Percentiles rank a stretch among this genome's conserved stretches.
Conservation (phyloP, 2,113 vertebrate species). For the Amphilophus citrinellus region DNA sequence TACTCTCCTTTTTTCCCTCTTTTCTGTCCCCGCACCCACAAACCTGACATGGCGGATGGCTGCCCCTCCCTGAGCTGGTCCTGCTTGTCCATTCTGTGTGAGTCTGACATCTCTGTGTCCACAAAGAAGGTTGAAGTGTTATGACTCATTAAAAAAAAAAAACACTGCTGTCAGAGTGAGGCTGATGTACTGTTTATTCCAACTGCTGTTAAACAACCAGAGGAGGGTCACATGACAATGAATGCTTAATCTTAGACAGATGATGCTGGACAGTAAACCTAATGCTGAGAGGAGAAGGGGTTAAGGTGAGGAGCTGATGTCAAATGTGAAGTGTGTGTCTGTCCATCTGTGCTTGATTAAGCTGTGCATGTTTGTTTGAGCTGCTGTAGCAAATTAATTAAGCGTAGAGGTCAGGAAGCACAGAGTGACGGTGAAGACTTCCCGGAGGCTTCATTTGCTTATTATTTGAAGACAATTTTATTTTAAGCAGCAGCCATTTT, state of each 20-base stretch:
- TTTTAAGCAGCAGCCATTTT: not conserved
- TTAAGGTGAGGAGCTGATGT: not conserved
- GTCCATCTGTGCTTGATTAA: conserved; percentile 18
- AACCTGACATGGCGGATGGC: too few species aligned
- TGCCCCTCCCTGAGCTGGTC: too few species aligned
- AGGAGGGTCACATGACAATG: not conserved
- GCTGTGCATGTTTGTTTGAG: not conserved
- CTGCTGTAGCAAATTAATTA: not conserved
- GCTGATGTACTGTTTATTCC: not conserved
- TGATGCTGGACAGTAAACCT: conserved; percentile 20
- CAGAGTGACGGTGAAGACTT: not conserved
- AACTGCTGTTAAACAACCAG: not conserved
- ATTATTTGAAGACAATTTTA: not conserved
- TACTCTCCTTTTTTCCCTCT: too few species aligned
- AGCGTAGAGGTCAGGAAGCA: not conserved
- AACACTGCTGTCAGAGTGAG: conserved; percentile 4
- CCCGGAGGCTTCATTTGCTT: not conserved
- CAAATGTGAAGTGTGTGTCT: not conserved
- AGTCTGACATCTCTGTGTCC: not conserved
- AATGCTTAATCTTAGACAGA: conserved; percentile 13
- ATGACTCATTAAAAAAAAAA: not conserved
- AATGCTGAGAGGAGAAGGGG: conserved; percentile 4
- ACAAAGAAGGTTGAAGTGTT: not conserved
- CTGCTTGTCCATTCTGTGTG: not conserved
- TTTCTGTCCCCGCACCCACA: too few species aligned